Conservation (phyloP, 2,888 invertebrate genomes). For the Drosophila pullipes region DNA sequence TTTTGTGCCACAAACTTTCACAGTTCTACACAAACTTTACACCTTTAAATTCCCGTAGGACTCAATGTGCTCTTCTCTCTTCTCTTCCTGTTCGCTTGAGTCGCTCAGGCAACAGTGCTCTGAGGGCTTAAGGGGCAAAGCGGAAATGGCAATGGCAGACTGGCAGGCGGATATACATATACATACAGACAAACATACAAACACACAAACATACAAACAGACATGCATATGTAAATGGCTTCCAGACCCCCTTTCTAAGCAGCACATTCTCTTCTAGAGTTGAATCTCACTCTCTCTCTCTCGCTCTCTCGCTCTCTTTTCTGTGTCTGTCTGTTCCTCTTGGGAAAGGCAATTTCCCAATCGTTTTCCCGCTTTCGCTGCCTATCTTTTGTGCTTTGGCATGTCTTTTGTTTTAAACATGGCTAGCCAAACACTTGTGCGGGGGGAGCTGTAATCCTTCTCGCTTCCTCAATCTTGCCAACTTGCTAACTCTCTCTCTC, state of each 20-base stretch:
- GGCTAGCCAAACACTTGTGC: constrained; percentile 49
- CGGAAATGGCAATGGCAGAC: constrained; percentile 57
- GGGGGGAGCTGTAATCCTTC: constrained; percentile 4
- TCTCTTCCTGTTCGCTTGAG: constrained; percentile 2
- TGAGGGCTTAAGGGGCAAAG: constrained; percentile 5
- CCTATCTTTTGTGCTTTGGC: constrained; percentile 24
- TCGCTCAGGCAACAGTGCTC: constrained; percentile 6
- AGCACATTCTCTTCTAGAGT: neutral
- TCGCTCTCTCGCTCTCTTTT: neutral
- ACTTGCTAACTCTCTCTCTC: neutral
- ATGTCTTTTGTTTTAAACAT: constrained; percentile 56
- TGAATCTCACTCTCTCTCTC: neutral
- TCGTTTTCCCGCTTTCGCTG: constrained; percentile 9
- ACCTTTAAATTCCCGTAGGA: neutral
- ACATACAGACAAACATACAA: constrained; percentile 8
- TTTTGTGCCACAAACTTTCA: neutral
- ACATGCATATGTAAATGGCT: constrained; percentile 37
- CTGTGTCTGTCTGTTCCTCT: neutral
- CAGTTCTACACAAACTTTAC: neutral
- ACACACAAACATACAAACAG: neutral
- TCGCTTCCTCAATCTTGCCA: neutral
- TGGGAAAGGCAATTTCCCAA: neutral
- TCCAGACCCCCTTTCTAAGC: constrained; percentile 10
- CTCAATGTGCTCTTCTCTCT: neutral
- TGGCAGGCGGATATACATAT: constrained; percentile 37